Conservation (phyloP, 1,140 invertebrate genomes). For the Centruroides sculpturatus region DNA sequence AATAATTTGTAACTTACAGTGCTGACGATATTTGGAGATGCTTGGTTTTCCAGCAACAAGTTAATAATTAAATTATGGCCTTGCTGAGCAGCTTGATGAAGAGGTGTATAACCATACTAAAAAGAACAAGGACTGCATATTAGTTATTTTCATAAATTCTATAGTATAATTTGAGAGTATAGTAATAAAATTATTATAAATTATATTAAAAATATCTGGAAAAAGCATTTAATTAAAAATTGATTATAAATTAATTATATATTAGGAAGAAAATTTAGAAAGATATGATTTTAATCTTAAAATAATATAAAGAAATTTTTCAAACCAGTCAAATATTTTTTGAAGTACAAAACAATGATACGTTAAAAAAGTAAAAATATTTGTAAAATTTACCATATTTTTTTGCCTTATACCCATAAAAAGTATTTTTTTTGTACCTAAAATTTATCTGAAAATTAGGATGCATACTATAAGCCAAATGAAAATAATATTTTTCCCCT, state of each 20-base stretch:
- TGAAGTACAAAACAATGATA: no score
- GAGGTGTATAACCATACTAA: constrained; percentile 78
- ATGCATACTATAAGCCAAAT: no score
- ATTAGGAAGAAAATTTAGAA: background rate
- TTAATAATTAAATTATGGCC: constrained; percentile 93
- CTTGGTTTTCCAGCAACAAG: constrained; percentile 80
- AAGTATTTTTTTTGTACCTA: no score
- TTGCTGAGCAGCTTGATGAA: constrained; percentile 97
- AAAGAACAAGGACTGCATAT: constrained; percentile 22
- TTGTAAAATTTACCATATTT: no score
- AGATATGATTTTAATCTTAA: background rate
- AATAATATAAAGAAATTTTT: background rate
- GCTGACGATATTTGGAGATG: constrained; percentile 86
- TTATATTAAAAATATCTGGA: background rate
- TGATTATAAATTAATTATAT: background rate
- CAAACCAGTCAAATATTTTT: no score
- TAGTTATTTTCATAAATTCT: background rate
- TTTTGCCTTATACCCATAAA: no score
- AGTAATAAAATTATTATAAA: background rate
- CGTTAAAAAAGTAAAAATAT: no score
- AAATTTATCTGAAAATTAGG: no score
- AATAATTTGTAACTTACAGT: constrained; percentile 46
- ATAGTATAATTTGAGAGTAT: background rate
- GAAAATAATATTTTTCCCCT: no score
- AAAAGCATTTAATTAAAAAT: background rate